Base-by-base conservation (phyloP, 2,888 invertebrate genomes). In the Zaprionus obscuricornis region DNA sequence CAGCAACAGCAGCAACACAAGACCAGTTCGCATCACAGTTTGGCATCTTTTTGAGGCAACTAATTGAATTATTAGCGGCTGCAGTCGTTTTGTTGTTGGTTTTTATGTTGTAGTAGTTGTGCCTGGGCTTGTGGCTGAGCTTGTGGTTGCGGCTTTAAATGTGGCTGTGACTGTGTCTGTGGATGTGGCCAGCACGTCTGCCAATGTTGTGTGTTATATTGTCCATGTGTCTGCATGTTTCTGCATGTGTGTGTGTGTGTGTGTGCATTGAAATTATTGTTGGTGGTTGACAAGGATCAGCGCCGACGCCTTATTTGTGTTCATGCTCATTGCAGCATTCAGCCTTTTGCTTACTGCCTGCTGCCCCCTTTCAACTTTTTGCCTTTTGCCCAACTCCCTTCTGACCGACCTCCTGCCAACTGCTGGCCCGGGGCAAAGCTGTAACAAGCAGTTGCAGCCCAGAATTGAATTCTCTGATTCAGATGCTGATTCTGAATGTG, bases 251-350 rank as follows among this genome's bases (percentile, higher is more conserved):
- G n/a, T n/a, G n/a, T n/a, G n/a, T n/a, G n/a, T 56, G 60, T 60
- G 51, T 46, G 68, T n/a, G n/a, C n/a, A n/a, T n/a, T n/a, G n/a
- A n/a, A n/a, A n/a, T 78, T 69, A 72, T 66, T 73, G 84, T 74
- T 76, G 81, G 86, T 85, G 84, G 81, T 74, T 87, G 86, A 87
- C 86, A 86, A 86, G 87, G 87, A 86, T 86, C 88, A 87, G 78
- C 46, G 74, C 81, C 73, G 78, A 87, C 88, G 88, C 88, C 87
- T 84, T 81, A 77, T 82, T 87, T 83, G 72, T 82, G 75, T 82
- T 82, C 71, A 46, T 58, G 69, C 66, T 74, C 85, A 85, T 74
- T 85, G 85, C 85, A 46, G 40, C 51, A 31, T 40, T 45, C 50
- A 37, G 42, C 14, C 40, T 40, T 27, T 24, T 14, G 29, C 24